A percentile compares a stretch with the other conserved stretches of the same genome.
These are phyloP conservation scores for Chrysemys picta DNA, from an alignment of 2,113 vertebrate genomes.

Conservation along the genomic window DNA sequence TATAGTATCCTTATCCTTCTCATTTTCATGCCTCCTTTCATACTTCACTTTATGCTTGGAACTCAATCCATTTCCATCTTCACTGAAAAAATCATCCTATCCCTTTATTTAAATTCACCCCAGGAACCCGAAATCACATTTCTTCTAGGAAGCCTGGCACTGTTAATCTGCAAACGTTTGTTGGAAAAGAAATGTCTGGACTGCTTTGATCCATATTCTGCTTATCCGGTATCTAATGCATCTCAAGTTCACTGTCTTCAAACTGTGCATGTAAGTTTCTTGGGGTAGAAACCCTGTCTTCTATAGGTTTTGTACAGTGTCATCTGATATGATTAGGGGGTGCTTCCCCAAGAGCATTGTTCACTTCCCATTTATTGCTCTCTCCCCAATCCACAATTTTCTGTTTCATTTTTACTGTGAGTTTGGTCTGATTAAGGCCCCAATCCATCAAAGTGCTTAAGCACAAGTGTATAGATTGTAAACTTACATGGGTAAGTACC, in stretches of 20 bases:
- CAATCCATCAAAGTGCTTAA: constrained; percentile 61
- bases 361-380: constrained; percentile 2
- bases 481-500: constrained; percentile 56
- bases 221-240: background rate
- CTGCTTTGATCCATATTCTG: background rate
- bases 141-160: background rate
- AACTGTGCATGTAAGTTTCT: background rate
- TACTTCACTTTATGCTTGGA: background rate
- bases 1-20: background rate
- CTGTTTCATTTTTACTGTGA: constrained; percentile 12
- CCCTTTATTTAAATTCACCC: background rate
- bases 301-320: background rate
- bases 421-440: constrained; percentile 60
- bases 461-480: constrained; percentile 43
- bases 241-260: background rate
- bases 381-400: background rate
- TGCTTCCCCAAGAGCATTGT: background rate
- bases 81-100: background rate
- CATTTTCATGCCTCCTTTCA: background rate
- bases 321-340: background rate
- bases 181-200: constrained; percentile 3
- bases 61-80: background rate
- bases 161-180: background rate
- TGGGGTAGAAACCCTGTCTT: background rate
- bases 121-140: fast-evolving